These are phyloP conservation scores for Diaprepes abbreviatus DNA, from an alignment of 2,888 invertebrate species.

Conservation along the genomic window DNA sequence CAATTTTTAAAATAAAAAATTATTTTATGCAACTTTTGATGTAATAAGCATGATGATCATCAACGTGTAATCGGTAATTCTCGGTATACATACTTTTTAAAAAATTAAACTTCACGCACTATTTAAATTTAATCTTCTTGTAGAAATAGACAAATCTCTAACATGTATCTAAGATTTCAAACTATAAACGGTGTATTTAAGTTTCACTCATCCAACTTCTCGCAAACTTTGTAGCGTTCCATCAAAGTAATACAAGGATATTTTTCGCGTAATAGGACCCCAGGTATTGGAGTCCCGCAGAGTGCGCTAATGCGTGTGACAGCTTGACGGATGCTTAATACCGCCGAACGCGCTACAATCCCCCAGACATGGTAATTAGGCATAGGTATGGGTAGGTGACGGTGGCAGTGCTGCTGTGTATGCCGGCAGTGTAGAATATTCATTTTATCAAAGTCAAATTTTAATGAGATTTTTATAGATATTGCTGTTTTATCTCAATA, in stretches of 20 bases:
- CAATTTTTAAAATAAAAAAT: too few species aligned
- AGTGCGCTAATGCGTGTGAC: slow-evolving; percentile 43
- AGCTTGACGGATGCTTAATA: slow-evolving; percentile 43
- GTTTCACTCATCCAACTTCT: slow-evolving; percentile 33
- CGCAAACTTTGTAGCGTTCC: slow-evolving; percentile 34
- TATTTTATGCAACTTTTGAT: too few species aligned
- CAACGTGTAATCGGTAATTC: too few species aligned
- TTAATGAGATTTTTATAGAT: not conserved
- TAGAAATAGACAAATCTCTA: too few species aligned
- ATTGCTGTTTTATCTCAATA: not conserved
- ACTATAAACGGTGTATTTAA: slow-evolving; percentile 25
- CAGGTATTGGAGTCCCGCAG: slow-evolving; percentile 29
- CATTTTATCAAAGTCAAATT: slow-evolving; percentile 1
- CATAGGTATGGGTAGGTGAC: slow-evolving; percentile 1
- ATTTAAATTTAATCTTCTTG: too few species aligned
- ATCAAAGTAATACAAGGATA: slow-evolving; percentile 39
- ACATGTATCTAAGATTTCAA: not conserved
- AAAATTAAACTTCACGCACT: too few species aligned
- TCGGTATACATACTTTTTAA: too few species aligned
- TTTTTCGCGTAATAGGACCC: slow-evolving; percentile 37
- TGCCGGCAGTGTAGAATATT: not conserved
- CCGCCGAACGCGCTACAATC: slow-evolving; percentile 23
- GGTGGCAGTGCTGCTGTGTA: not conserved
- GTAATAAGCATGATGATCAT: too few species aligned
- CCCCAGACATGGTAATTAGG: slow-evolving; percentile 34